Evolutionary conservation across 1,140 invertebrate genomes (phyloP).

Genomic region (Penaeus japonicus): DNA sequence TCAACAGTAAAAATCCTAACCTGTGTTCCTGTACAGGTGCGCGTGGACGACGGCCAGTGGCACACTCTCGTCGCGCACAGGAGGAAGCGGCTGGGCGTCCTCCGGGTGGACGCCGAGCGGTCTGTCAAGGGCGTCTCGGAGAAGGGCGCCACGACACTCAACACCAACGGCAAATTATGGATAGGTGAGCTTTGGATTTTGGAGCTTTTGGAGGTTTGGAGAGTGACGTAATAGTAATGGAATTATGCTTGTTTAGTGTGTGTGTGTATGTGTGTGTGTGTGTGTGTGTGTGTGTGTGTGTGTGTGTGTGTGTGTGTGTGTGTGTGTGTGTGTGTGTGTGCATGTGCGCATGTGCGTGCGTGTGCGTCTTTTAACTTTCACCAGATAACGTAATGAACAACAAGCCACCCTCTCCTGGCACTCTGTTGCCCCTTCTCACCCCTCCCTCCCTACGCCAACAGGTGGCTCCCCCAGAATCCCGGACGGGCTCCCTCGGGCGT

Average conservation of each 20-base stretch:
- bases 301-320: too few species aligned
- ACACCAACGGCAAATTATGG: conserved; percentile 79
- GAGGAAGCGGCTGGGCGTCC: conserved; percentile 73
- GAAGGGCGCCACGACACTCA: conserved; percentile 73
- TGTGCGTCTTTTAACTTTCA: too few species aligned
- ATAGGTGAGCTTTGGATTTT: conserved; percentile 69
- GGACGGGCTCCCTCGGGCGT: conserved; percentile 68
- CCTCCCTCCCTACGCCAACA: conserved; percentile 59
- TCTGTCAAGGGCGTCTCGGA: conserved; percentile 72
- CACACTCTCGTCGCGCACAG: conserved; percentile 74
- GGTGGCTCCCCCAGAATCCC: conserved; percentile 70
- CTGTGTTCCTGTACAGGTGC: conserved; percentile 64
- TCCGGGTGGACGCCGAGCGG: conserved; percentile 75
- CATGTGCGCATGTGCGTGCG: too few species aligned
- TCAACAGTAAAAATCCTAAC: not conserved
- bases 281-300: too few species aligned
- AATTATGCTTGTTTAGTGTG: not conserved
- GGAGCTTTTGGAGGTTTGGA: not conserved
- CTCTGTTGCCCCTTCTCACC: not conserved
- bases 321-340: too few species aligned
- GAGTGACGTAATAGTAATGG: not conserved
- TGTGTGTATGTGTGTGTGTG: too few species aligned
- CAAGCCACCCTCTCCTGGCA: not conserved
- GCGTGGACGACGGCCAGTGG: conserved; percentile 78
- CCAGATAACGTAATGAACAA: not conserved